Evolutionary conservation across 2,113 vertebrate genomes (phyloP), one percentile per base, ranked within the genome.

Genomic region (Mus musculus): DNA sequence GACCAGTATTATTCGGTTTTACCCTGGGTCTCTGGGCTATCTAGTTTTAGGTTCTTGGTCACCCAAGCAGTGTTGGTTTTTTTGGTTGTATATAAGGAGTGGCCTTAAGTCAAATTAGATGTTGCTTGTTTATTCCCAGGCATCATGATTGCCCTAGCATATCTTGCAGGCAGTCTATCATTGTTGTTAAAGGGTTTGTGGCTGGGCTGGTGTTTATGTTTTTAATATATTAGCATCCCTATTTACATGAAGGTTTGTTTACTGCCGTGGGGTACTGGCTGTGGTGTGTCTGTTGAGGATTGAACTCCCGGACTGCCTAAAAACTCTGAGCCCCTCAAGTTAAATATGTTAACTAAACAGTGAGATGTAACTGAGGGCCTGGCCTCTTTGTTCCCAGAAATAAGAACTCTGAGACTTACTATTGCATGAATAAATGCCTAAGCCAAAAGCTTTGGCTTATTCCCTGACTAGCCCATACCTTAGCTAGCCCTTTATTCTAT

Each of bases 211-310:
- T 81, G 33, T 81, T 81, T 56, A 22, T 56, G 52, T 56, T 56
- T 81, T 71, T 80, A 87, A n/a, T 86, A 94, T 81, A 61, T 75
- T 96, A 92, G 82, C 26, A 87, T 95, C 17, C 33, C 54, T 89
- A 28, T 87, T 39, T 19, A 26, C 95, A 8, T 89, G 72, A 91
- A 8, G 39, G 24, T 4, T 42, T 91, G 20, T 10, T 89, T 95
- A n/a, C 17, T 82, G n/a, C 75, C 26, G 88, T 93, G 72, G 63
- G 20, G 82, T 71, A 89, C 46, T 93, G 13, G 10, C 9, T 81
- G 9, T 9, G 17, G 12, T 59, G 36, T n/a, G 11, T 93, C 12
- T 71, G 28, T 17, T 73, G 42, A 7, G 24, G 52, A 46, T 49
- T 56, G 28, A 33, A 33, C 7, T 42, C 46, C 46, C 67, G 72